Conservation (phyloP, 2,888 invertebrate species). For the Monoplex corrugatus region DNA sequence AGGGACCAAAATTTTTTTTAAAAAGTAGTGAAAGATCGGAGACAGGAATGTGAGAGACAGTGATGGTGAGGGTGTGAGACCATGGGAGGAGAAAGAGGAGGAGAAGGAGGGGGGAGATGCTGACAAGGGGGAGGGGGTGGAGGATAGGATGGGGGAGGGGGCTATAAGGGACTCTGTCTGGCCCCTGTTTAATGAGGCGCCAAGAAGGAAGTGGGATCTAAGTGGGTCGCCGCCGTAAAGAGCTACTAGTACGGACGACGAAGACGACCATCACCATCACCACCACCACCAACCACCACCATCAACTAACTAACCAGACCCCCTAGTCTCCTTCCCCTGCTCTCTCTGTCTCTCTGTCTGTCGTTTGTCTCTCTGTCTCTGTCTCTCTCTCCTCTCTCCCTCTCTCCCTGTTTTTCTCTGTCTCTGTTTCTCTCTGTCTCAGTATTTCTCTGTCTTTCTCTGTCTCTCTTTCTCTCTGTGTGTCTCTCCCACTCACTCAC, state of each 20-base stretch:
- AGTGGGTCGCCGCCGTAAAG: slow-evolving; percentile 31
- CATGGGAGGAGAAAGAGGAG: neutral
- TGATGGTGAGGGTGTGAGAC: neutral
- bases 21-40: too few relatives aligned
- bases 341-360: neutral
- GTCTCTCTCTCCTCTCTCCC: neutral
- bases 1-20: too few relatives aligned
- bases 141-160: neutral
- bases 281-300: neutral
- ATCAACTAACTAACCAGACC: neutral
- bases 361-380: neutral
- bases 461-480: too few relatives aligned
- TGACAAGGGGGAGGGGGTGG: neutral
- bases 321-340: neutral
- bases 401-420: neutral
- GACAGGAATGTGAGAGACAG: too few relatives aligned
- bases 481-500: too few relatives aligned
- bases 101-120: neutral
- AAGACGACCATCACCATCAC: neutral
- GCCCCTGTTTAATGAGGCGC: slow-evolving; percentile 32
- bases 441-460: too few relatives aligned
- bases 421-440: too few relatives aligned
- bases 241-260: too few relatives aligned
- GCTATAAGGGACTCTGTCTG: neutral
- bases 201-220: slow-evolving; percentile 32